A percentile compares a stretch with the other conserved stretches of the same genome.
phyloP scores from a whole-genome alignment of 2,797 vertebrate species.

The Pangasius djambal region DNA sequence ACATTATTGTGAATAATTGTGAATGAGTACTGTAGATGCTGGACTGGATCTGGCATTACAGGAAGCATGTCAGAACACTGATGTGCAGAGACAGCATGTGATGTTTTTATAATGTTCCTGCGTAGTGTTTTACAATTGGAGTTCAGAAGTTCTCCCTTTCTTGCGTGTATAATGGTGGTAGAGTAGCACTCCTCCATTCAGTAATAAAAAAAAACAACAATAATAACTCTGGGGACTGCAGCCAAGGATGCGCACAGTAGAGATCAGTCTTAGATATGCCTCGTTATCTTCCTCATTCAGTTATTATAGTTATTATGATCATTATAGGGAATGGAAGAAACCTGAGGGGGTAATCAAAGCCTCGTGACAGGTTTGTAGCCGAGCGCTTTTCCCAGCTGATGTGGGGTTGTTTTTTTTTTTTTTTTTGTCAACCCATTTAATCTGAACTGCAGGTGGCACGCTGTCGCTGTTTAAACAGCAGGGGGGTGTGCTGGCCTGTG shows the following conservation, averaged over 20 bases:
- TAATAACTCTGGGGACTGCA: conserved; percentile 16
- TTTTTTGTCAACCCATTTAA: conserved; percentile 55
- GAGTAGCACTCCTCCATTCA: neutral
- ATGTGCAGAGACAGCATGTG: neutral
- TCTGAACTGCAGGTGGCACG: conserved; percentile 44
- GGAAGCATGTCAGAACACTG: neutral
- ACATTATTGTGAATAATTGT: neutral
- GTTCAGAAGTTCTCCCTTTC: neutral
- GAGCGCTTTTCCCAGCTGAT: neutral
- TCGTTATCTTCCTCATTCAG: conserved; percentile 48
- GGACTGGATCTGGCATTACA: neutral
- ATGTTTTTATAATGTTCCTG: neutral
- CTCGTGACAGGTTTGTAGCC: neutral
- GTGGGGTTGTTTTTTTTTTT: neutral
- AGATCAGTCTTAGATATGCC: conserved; percentile 31
- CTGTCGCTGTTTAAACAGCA: conserved; percentile 34
- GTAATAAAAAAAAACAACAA: conserved; percentile 11
- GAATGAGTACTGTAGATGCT: neutral
- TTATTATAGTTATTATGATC: conserved; percentile 48
- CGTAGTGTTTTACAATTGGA: neutral
- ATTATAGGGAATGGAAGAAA: neutral
- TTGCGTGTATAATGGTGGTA: neutral
- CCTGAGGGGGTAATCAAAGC: conserved; percentile 3
- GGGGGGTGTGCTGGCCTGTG: conserved; percentile 16
- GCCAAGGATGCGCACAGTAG: neutral